phyloP scores from a whole-genome alignment of 2,113 vertebrate species.

The Thunnus thynnus region DNA sequence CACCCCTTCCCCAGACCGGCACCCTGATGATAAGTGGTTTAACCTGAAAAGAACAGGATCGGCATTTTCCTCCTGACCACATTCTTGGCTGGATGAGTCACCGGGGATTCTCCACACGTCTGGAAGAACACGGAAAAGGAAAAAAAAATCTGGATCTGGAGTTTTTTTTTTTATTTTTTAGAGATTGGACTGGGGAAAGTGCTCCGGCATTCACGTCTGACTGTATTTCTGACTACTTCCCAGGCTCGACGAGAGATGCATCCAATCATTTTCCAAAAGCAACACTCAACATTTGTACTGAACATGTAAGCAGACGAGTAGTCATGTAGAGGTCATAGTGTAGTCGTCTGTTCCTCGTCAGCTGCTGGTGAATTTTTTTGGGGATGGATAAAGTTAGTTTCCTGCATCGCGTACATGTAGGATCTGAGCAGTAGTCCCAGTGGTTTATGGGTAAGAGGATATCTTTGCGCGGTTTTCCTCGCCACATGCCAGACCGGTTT shows the following conservation, averaged over 20 bases:
- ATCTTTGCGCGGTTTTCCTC: background rate
- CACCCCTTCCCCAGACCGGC: background rate
- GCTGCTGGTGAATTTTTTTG: background rate
- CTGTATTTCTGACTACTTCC: background rate
- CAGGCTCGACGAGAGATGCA: background rate
- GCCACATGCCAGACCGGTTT: background rate
- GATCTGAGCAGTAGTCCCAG: background rate
- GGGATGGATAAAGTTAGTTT: background rate
- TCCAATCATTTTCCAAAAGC: background rate
- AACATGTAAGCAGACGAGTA: background rate
- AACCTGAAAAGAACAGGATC: constrained; percentile 25
- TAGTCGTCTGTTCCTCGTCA: constrained; percentile 5
- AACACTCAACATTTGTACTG: background rate
- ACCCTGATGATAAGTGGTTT: constrained; percentile 43
- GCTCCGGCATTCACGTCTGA: background rate
- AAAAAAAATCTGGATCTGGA: no score
- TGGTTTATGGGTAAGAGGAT: constrained; percentile 8
- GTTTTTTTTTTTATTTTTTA: background rate
- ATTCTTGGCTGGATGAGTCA: constrained; percentile 1
- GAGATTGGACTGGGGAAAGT: background rate
- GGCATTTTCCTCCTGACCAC: constrained; percentile 25
- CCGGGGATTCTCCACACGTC: background rate
- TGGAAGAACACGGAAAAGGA: background rate
- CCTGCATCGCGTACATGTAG: background rate
- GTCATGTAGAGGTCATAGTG: constrained; percentile 32